A percentile compares a stretch with the other conserved stretches of the same genome.
These are phyloP conservation scores for Neodiprion virginianus DNA, from an alignment of 1,140 invertebrate genomes.

Conservation along the genomic window DNA sequence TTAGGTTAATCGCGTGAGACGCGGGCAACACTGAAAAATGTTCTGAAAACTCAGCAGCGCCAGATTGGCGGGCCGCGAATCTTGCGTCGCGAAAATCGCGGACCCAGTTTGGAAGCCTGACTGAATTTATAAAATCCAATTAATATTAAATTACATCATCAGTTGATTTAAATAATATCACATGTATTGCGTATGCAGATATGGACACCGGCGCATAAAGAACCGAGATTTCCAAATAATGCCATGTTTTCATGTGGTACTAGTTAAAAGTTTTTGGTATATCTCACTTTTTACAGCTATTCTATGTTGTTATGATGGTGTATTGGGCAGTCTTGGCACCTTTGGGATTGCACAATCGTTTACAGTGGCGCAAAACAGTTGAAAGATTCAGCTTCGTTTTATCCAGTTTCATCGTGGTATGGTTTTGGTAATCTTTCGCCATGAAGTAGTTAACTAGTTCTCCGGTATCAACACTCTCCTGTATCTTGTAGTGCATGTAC, in stretches of 20 bases:
- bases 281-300: not conserved
- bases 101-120: no score
- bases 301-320: conserved; percentile 23
- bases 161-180: not conserved
- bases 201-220: not conserved
- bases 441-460: conserved; percentile 40
- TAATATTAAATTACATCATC: no score
- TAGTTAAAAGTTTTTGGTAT: no score
- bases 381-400: conserved; percentile 54
- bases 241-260: no score
- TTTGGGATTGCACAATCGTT: conserved; percentile 44
- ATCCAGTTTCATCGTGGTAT: conserved; percentile 48
- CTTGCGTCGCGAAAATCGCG: no score
- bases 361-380: conserved; percentile 51
- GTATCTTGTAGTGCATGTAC: conserved; percentile 47
- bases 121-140: no score
- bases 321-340: conserved; percentile 47
- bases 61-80: no score
- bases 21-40: no score
- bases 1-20: no score
- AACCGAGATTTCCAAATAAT: not conserved
- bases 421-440: conserved; percentile 48
- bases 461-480: conserved; percentile 32
- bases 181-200: not conserved
- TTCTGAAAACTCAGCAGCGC: no score